phyloP scores from a whole-genome alignment of 2,797 vertebrate genomes.

The Aulostomus chinensis region DNA sequence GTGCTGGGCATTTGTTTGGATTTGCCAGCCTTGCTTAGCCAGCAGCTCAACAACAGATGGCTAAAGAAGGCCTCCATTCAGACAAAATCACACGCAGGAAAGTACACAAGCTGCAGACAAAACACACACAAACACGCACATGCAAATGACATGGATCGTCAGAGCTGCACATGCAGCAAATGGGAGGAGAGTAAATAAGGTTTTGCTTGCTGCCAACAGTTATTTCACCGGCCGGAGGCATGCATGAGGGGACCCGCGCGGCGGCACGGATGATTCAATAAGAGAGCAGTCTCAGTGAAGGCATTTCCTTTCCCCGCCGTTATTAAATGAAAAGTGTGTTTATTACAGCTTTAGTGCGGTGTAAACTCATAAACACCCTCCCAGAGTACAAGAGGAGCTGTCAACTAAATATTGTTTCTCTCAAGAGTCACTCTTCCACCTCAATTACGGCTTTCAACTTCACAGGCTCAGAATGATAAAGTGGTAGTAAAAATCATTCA shows the following conservation, averaged over 20 bases:
- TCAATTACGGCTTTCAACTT: slow-evolving; percentile 99
- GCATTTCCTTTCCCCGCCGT: slow-evolving; percentile 83
- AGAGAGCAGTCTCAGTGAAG: slow-evolving; percentile 83
- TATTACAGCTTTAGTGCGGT: slow-evolving; percentile 95
- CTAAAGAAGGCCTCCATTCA: slow-evolving; percentile 89
- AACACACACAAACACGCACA: slow-evolving; percentile 54
- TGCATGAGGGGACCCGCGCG: slow-evolving; percentile 57
- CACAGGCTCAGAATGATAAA: slow-evolving; percentile 96
- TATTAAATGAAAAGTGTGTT: slow-evolving; percentile 96
- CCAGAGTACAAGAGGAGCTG: slow-evolving; percentile 94
- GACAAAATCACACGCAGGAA: slow-evolving; percentile 81
- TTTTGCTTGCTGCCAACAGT: slow-evolving; percentile 56
- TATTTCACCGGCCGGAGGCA: slow-evolving; percentile 16
- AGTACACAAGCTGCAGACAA: slow-evolving; percentile 66
- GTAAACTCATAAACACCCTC: slow-evolving; percentile 99
- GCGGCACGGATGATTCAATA: slow-evolving; percentile 81
- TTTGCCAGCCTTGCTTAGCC: slow-evolving; percentile 88
- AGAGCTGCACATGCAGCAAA: slow-evolving; percentile 74
- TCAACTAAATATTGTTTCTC: slow-evolving; percentile 99
- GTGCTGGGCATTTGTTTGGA: slow-evolving; percentile 91
- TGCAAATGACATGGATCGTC: slow-evolving; percentile 63
- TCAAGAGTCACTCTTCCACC: slow-evolving; percentile 96
- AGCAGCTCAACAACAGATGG: slow-evolving; percentile 96
- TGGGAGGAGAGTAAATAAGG: slow-evolving; percentile 39
- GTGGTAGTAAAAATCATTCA: slow-evolving; percentile 99